Evolutionary conservation across 2,888 invertebrate species (phyloP), one percentile per base, ranked within the genome.

Genomic region (Drosophila maculinotata): DNA sequence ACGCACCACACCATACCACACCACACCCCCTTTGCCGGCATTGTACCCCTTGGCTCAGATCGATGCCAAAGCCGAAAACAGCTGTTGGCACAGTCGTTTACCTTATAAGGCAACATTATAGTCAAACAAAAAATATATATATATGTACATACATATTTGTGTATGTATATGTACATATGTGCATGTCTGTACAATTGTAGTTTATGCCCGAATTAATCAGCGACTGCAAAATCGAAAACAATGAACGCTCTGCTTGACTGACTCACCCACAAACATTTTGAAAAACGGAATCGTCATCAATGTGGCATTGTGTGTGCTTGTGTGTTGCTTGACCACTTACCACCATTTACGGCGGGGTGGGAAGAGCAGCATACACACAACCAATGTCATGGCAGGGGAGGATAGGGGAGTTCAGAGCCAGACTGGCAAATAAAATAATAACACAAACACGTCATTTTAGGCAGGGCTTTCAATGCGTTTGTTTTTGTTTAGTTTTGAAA

Each of bases 181-280:
- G 35, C 25, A 15, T 30, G 28, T 12, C 26, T 35, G 8, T 30
- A 9, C 42, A 52, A 33, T 45, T 38, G 38, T 39, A 7, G 62
- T 60, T 58, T 72, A 45, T 73, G 73, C 52, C 73, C 73, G 72
- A 73, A 57, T 69, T 73, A 69, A 73, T 73, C 72, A 64, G 52
- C 48, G 41, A 66, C 56, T 70, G 65, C 59, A 49, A 75, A 52
- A n/a, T 28, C 25, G 31, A 31, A 49, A 58, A 44, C 68, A 76
- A 72, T 28, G 30, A 26, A 12, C 17, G 69, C 53, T 69, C 38
- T 53, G 71, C 44, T 60, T 26, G 48, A 56, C 71, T 83, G 80
- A 83, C 36, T 80, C 80, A 83, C 57, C 51, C 47, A 62, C 58
- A 53, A 79, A 67, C 70, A 57, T 79, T 74, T 79, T 69, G 62